A percentile compares a stretch with the other conserved stretches of the same genome.
Conservation (phyloP, 2,797 vertebrate species). For the Muscicapa comitata region DNA sequence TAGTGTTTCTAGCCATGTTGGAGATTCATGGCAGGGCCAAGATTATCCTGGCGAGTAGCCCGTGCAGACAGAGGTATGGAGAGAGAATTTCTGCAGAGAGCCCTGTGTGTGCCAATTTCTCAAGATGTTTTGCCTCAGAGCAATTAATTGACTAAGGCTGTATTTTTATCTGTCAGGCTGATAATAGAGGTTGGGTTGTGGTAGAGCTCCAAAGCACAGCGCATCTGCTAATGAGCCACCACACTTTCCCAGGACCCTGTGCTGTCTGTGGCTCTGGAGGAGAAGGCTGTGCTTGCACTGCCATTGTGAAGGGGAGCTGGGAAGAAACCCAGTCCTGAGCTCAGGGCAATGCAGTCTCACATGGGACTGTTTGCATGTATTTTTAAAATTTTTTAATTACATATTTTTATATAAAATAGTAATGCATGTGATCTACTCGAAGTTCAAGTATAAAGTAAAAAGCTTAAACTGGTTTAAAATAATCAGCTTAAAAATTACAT, state of each 20-base stretch:
- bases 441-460: background rate
- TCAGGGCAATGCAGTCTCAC: background rate
- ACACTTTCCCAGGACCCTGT: background rate
- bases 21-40: background rate
- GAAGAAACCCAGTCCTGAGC: background rate
- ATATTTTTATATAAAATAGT: background rate
- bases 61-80: background rate
- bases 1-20: background rate
- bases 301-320: background rate
- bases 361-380: background rate
- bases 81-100: background rate
- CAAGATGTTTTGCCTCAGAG: conserved; percentile 46
- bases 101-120: background rate
- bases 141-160: conserved; percentile 26
- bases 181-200: conserved; percentile 18
- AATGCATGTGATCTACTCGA: background rate
- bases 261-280: background rate
- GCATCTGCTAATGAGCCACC: background rate
- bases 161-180: conserved; percentile 34
- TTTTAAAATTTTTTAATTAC: background rate
- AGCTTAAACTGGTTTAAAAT: background rate
- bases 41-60: background rate
- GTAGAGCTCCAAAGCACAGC: background rate
- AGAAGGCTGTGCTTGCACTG: background rate
- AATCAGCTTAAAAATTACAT: background rate